Base-by-base conservation (phyloP, 2,797 vertebrate genomes). In the Prionace glauca region DNA sequence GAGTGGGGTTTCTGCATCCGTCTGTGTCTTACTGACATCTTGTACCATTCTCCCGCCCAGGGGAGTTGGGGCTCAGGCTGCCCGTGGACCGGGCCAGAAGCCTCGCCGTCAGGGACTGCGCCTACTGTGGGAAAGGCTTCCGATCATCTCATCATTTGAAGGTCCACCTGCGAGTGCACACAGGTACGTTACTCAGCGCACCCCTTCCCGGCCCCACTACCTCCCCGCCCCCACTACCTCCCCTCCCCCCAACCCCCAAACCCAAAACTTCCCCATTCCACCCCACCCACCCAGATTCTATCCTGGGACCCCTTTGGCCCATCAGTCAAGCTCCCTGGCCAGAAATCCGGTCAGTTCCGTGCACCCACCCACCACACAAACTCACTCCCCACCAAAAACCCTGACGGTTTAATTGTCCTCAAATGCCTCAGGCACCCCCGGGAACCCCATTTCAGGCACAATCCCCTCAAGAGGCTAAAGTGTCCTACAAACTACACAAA, bases 131-230 rank as follows among this genome's bases (percentile, higher is more conserved):
- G 95, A 99, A 99, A 97, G 98, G 98, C 93, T 99, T 99, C 97
- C 98, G 99, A 96, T 99, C 98, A 88, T 99, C 99, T 90, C 99
- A 99, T 97, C 99, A 99, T 96, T 98, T 99, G 96, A 99, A 99
- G 97, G 99, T 99, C 96, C 99, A 99, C 96, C 98, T 99, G 95
- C 98, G 99, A 95, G 98, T 99, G 96, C 99, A 99, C 97, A 99
- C 99, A 98, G 99, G 99, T 99, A 97, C 98, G 98, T 96, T 56
- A 8, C 72, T 29, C 5, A 72, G 5, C 72, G 93, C 16, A 95
- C 22, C 60, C 16, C 29, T 79, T 1, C 18, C 16, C 67, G 1
- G 1, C 67, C 16, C 67, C 20, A 18, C 67, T 20, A 69, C 18
- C 71, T 4, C 71, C 8, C 71, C 71, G 4, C 22, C 20, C 24